phyloP scores from a whole-genome alignment of 2,888 invertebrate species.

The Lypha dubia region DNA sequence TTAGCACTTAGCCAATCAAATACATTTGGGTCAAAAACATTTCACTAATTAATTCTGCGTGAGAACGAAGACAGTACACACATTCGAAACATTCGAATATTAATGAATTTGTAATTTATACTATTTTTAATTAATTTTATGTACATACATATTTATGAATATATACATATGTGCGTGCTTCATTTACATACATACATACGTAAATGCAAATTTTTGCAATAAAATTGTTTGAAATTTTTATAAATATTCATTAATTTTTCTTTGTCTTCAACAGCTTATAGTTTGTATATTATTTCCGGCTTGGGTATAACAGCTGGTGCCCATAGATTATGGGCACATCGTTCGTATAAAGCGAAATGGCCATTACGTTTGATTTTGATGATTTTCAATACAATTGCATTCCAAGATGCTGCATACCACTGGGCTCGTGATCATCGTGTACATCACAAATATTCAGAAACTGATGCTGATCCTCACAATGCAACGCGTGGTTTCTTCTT shows the following conservation, averaged over 20 bases:
- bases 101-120: no score
- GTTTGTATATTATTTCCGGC: slow-evolving; percentile 90
- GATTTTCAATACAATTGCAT: slow-evolving; percentile 94
- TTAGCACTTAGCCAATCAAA: no score
- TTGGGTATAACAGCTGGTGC: slow-evolving; percentile 98
- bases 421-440: slow-evolving; percentile 93
- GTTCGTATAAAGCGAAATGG: slow-evolving; percentile 97
- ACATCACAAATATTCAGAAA: slow-evolving; percentile 97
- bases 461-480: slow-evolving; percentile 97
- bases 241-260: slow-evolving; percentile 43
- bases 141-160: background rate
- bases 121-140: no score
- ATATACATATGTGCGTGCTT: background rate
- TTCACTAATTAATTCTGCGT: no score
- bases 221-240: slow-evolving; percentile 21
- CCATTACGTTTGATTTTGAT: slow-evolving; percentile 92
- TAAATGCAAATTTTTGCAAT: background rate
- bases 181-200: no score
- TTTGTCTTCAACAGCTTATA: slow-evolving; percentile 85
- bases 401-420: slow-evolving; percentile 92
- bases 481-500: slow-evolving; percentile 97
- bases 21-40: no score
- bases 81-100: background rate
- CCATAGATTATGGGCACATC: slow-evolving; percentile 97
- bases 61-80: slow-evolving; percentile 4